Percentiles rank a stretch among this genome's conserved stretches.
Evolutionary conservation across 2,113 vertebrate species (phyloP).

Genomic region (Passer montanus): DNA sequence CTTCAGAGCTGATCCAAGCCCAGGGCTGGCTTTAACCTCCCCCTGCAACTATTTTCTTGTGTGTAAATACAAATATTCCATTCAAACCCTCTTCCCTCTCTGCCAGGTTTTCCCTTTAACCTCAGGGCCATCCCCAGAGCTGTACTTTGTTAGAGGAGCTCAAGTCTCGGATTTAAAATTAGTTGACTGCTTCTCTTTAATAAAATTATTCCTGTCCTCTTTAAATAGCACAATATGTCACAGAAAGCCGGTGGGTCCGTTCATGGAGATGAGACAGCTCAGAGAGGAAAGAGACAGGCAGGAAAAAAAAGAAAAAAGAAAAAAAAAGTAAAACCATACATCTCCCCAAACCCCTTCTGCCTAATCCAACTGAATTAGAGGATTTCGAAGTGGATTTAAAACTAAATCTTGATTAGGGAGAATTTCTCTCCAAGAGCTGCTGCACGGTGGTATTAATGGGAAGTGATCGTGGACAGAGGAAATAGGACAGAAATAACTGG

Average conservation of each 20-base stretch:
- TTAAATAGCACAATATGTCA: conserved; percentile 30
- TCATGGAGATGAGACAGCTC: not conserved
- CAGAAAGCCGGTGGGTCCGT: not conserved
- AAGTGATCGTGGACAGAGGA: conserved; percentile 64
- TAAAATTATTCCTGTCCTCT: conserved; percentile 25
- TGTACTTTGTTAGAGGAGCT: not conserved
- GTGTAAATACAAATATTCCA: rapidly evolving
- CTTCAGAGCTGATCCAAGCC: not conserved
- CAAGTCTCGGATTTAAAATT: not conserved
- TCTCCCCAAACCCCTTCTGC: conserved; percentile 41
- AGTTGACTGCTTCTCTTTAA: conserved; percentile 14
- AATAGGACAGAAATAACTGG: conserved; percentile 69
- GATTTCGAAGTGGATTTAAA: conserved; percentile 54
- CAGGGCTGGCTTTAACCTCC: rapidly evolving
- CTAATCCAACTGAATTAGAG: conserved; percentile 56
- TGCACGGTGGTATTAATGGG: conserved; percentile 44
- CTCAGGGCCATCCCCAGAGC: not conserved
- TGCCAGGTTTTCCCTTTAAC: not conserved
- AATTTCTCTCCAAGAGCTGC: conserved; percentile 51
- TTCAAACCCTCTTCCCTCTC: not conserved
- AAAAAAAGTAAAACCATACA: not conserved
- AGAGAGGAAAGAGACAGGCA: not conserved
- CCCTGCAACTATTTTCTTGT: not conserved
- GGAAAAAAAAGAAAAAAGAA: not conserved
- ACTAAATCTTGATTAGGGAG: conserved; percentile 61